These are phyloP conservation scores for Toxostoma redivivum DNA, from an alignment of 2,113 vertebrate species.

Conservation along the genomic window DNA sequence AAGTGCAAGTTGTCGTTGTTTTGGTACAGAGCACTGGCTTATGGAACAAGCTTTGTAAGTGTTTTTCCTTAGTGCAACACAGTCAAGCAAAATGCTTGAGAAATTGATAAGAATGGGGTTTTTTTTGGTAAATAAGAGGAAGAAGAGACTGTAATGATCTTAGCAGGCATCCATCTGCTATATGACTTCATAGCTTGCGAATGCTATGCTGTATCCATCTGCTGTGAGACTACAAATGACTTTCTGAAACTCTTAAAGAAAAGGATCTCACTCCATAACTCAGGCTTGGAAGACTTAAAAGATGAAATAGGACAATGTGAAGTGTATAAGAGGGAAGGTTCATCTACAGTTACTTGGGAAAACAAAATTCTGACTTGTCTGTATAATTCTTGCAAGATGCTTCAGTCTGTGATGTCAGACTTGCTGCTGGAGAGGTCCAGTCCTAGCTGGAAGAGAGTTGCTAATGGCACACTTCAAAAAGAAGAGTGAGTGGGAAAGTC, in stretches of 20 bases:
- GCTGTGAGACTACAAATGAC: neutral
- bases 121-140: neutral
- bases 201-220: neutral
- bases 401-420: neutral
- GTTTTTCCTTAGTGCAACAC: neutral
- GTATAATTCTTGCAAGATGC: neutral
- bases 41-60: neutral
- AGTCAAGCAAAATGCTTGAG: neutral
- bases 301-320: neutral
- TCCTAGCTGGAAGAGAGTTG: neutral
- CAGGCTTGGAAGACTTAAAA: neutral
- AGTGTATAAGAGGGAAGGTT: neutral
- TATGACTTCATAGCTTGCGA: neutral
- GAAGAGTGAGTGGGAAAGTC: neutral
- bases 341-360: neutral
- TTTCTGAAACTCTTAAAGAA: neutral
- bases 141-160: neutral
- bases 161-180: neutral
- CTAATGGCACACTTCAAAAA: neutral
- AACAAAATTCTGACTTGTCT: neutral
- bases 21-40: neutral
- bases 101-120: neutral
- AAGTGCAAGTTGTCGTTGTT: neutral
- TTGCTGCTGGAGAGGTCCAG: neutral
- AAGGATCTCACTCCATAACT: neutral